A percentile compares a stretch with the other conserved stretches of the same genome.
These are phyloP conservation scores for Echinometra lucunter DNA, from an alignment of 53 echinoderm and acorn worm species.

Conservation along the genomic window DNA sequence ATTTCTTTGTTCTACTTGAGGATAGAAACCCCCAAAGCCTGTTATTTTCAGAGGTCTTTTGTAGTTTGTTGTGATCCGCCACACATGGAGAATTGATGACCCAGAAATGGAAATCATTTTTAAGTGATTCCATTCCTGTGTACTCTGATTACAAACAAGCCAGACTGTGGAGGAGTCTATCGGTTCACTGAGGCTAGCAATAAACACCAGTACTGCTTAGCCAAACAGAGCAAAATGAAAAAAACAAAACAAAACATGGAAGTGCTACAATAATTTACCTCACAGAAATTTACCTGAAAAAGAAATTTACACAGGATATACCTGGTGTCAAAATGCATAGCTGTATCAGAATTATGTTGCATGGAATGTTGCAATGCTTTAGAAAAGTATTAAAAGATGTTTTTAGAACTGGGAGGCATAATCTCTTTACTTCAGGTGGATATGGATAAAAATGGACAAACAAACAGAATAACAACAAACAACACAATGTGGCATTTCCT, in stretches of 20 bases:
- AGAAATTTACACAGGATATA: not conserved
- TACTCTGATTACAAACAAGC: conserved; percentile 50
- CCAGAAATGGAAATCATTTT: conserved; percentile 61
- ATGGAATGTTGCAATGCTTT: too few species aligned
- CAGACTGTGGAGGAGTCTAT: not conserved
- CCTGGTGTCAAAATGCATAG: not conserved
- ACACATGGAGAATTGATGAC: conserved; percentile 60
- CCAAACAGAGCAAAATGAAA: conserved; percentile 23
- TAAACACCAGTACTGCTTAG: conserved; percentile 6
- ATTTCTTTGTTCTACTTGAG: conserved; percentile 35
- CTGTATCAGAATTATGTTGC: not conserved
- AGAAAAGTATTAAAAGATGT: too few species aligned
- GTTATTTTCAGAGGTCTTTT: conserved; percentile 40
- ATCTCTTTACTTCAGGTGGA: too few species aligned
- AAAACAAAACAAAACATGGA: conserved; percentile 16
- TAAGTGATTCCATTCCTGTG: conserved; percentile 57
- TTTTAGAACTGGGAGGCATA: too few species aligned
- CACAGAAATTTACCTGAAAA: not conserved
- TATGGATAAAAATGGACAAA: too few species aligned
- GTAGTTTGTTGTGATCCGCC: conserved; percentile 48
- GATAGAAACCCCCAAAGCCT: conserved; percentile 23
- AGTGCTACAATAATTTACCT: conserved; percentile 32
- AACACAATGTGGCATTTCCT: too few species aligned
- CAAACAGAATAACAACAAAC: too few species aligned
- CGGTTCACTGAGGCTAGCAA: not conserved